A percentile compares a stretch with the other conserved stretches of the same genome.
These are phyloP conservation scores for Brachynemurus nebulosus DNA, from an alignment of 2,888 invertebrate genomes.

Conservation along the genomic window DNA sequence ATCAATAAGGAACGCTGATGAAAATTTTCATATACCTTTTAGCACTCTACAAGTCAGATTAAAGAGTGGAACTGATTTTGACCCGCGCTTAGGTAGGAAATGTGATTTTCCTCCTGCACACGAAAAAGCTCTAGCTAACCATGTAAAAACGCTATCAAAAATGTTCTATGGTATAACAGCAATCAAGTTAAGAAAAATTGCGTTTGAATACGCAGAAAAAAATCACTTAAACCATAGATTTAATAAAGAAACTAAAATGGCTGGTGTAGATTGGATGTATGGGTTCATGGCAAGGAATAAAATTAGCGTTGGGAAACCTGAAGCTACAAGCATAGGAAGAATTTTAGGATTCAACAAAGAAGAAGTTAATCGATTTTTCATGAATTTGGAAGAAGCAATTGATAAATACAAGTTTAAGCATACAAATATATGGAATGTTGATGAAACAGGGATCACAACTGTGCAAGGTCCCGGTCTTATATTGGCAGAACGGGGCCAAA, in stretches of 20 bases:
- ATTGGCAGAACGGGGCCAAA: constrained; percentile 8
- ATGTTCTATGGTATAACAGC: too few species aligned
- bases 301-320: background rate
- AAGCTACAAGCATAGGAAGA: background rate
- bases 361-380: background rate
- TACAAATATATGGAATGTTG: background rate
- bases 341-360: background rate
- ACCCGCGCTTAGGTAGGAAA: too few species aligned
- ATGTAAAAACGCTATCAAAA: too few species aligned
- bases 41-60: too few species aligned
- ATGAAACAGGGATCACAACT: constrained; percentile 2
- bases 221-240: too few species aligned
- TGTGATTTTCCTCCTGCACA: too few species aligned
- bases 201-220: too few species aligned
- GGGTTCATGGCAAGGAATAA: background rate
- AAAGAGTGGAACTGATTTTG: too few species aligned
- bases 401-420: background rate
- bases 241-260: background rate
- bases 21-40: too few species aligned
- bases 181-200: too few species aligned
- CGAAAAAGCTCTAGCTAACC: too few species aligned
- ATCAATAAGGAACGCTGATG: too few species aligned
- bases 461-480: constrained; percentile 8
- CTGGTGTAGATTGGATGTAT: background rate
- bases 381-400: background rate